Conservation (phyloP, 2,113 vertebrate genomes). For the Zosterops borbonicus region DNA sequence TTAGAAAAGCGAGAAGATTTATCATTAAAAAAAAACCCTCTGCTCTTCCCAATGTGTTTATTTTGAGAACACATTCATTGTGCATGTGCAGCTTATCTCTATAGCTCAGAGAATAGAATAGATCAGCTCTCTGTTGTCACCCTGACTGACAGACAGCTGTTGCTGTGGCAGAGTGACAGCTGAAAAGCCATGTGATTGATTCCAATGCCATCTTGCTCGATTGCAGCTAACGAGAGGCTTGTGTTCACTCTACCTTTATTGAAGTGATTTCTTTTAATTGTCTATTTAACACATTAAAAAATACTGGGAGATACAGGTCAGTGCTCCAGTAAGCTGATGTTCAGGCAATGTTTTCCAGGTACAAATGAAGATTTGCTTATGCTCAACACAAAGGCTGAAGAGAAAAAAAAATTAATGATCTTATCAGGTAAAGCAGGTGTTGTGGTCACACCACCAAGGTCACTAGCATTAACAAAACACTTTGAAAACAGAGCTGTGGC, state of each 20-base stretch:
- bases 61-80: neutral
- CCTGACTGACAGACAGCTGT: constrained; percentile 23
- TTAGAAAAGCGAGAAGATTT: neutral
- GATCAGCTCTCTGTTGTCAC: neutral
- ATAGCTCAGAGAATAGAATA: constrained; percentile 6
- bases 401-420: constrained; percentile 59
- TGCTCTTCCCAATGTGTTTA: neutral
- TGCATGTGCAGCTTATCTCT: constrained; percentile 27
- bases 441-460: constrained; percentile 65
- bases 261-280: constrained; percentile 50
- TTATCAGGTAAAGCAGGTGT: constrained; percentile 68
- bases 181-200: constrained; percentile 18
- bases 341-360: neutral
- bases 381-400: constrained; percentile 29
- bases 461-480: constrained; percentile 29
- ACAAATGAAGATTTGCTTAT: constrained; percentile 65
- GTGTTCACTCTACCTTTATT: neutral
- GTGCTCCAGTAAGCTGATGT: neutral
- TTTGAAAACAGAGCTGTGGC: constrained; percentile 3
- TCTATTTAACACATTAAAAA: constrained; percentile 27
- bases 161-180: constrained; percentile 13
- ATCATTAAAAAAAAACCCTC: neutral
- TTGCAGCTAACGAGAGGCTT: neutral
- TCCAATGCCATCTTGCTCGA: neutral
- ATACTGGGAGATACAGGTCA: constrained; percentile 35